Evolutionary conservation across 2,888 invertebrate species (phyloP).

Genomic region (Dasypogon diadema): DNA sequence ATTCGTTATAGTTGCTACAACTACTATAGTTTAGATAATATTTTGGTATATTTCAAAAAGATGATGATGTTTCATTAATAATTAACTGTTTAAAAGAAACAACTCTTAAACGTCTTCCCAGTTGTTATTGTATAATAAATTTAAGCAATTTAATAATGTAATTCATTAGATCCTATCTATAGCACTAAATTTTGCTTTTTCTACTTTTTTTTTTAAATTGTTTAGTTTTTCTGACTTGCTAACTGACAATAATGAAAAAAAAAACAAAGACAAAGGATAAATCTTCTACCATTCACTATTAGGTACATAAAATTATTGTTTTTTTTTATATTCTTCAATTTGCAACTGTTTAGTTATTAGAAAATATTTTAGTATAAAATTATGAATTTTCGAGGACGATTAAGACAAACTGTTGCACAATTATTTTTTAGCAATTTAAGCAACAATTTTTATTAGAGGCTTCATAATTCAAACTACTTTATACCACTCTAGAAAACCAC

Average conservation of each 20-base stretch:
- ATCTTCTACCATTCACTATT: constrained; percentile 11
- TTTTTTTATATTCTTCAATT: too few species aligned
- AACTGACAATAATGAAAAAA: background rate
- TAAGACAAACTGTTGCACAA: too few species aligned
- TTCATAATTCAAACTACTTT: too few species aligned
- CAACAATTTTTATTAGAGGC: too few species aligned
- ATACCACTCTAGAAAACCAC: too few species aligned
- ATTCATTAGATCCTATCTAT: background rate
- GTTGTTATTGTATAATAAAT: constrained; percentile 50
- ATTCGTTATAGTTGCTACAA: constrained; percentile 44
- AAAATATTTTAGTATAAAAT: too few species aligned
- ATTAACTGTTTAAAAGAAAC: constrained; percentile 28
- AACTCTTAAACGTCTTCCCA: constrained; percentile 54
- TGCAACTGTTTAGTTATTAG: too few species aligned
- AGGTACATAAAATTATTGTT: background rate
- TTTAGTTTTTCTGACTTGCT: background rate
- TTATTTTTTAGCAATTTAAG: too few species aligned
- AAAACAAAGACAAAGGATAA: constrained; percentile 41
- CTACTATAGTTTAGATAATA: constrained; percentile 9
- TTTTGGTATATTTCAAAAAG: constrained; percentile 49
- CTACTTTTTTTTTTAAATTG: too few species aligned
- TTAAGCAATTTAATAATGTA: constrained; percentile 13
- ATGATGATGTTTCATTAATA: constrained; percentile 45
- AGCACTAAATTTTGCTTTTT: background rate
- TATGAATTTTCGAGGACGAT: too few species aligned